Percentiles rank a stretch among this genome's conserved stretches.
These are phyloP conservation scores for Bradypodion pumilum DNA, from an alignment of 2,797 vertebrate genomes.

Conservation along the genomic window DNA sequence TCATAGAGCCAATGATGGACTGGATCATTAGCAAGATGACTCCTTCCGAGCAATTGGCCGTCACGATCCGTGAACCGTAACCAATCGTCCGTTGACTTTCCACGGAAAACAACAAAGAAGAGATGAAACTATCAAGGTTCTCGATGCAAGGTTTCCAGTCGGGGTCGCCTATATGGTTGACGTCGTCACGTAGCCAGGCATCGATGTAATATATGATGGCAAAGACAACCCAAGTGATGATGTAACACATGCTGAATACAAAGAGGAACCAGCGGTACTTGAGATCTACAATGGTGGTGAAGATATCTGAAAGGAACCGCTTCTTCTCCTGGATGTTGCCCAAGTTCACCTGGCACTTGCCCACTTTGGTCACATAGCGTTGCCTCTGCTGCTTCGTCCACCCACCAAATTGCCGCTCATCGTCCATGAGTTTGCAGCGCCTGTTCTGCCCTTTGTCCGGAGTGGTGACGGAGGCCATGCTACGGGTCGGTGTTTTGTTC, in stretches of 20 bases:
- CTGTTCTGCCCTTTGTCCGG: conserved; percentile 68
- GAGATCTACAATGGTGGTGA: conserved; percentile 87
- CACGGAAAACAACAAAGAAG: conserved; percentile 82
- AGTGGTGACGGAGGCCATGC: conserved; percentile 29
- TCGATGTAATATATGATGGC: conserved; percentile 79
- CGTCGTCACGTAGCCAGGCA: conserved; percentile 78
- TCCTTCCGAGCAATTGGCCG: conserved; percentile 78
- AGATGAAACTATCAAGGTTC: conserved; percentile 83
- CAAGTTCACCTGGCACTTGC: conserved; percentile 84
- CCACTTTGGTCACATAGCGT: conserved; percentile 84
- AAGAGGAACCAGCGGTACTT: conserved; percentile 88
- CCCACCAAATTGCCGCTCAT: conserved; percentile 62
- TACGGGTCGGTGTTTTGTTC: conserved; percentile 30
- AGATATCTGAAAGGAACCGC: conserved; percentile 84
- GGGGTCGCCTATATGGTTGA: conserved; percentile 74
- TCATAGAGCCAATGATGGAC: conserved; percentile 86
- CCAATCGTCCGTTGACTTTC: conserved; percentile 87
- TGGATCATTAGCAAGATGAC: conserved; percentile 81
- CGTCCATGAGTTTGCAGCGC: conserved; percentile 79
- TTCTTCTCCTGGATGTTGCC: conserved; percentile 83
- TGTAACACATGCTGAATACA: conserved; percentile 84
- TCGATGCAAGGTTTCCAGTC: conserved; percentile 79
- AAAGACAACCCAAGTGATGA: conserved; percentile 83
- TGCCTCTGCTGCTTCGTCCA: conserved; percentile 73
- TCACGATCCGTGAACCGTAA: conserved; percentile 85